A percentile compares a stretch with the other conserved stretches of the same genome.
These are phyloP conservation scores for Tachina grossa DNA, from an alignment of 2,888 invertebrate species.

Conservation along the genomic window DNA sequence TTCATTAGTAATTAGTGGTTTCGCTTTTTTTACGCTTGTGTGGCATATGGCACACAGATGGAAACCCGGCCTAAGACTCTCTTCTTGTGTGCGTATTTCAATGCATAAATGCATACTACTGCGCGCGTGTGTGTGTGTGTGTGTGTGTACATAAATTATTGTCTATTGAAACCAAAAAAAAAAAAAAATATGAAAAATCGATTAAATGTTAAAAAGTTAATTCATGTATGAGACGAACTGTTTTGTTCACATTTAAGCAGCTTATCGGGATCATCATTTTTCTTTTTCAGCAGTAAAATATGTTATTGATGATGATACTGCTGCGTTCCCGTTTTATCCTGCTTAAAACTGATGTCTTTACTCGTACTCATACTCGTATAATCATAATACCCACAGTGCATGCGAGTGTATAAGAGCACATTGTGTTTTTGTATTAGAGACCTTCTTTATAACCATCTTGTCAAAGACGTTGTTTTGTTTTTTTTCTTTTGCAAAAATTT, in stretches of 20 bases:
- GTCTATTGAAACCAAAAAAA: conserved; percentile 66
- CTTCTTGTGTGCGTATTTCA: too few relatives aligned
- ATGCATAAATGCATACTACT: neutral
- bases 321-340: neutral
- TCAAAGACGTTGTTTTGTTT: neutral
- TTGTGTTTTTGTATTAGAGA: conserved; percentile 9
- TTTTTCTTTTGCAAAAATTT: conserved; percentile 29
- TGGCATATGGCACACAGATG: too few relatives aligned
- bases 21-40: too few relatives aligned
- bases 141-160: conserved; percentile 47
- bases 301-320: conserved; percentile 66
- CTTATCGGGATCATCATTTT: conserved; percentile 71
- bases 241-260: conserved; percentile 69
- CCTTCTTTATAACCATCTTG: conserved; percentile 46
- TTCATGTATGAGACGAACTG: conserved; percentile 47
- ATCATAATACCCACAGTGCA: conserved; percentile 6
- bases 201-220: conserved; percentile 62
- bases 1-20: too few relatives aligned
- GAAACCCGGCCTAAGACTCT: too few relatives aligned
- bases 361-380: conserved; percentile 17
- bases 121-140: neutral
- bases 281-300: conserved; percentile 59
- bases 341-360: conserved; percentile 36
- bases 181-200: conserved; percentile 62
- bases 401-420: neutral